Evolutionary conservation across 2,797 vertebrate genomes (phyloP).

Genomic region (Pseudochaenichthys georgianus): DNA sequence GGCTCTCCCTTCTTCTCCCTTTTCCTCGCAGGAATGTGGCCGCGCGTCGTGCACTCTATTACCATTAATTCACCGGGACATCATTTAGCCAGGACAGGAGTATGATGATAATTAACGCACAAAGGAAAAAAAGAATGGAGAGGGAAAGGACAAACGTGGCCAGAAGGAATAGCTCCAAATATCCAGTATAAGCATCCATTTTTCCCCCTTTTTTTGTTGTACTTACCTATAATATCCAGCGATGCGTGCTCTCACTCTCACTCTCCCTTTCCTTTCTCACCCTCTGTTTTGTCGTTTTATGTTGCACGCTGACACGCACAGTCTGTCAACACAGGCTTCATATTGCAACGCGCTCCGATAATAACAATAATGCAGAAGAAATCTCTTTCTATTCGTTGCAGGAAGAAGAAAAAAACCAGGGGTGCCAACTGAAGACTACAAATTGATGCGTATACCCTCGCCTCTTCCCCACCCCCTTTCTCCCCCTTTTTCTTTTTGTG

Average conservation of each 20-base stretch:
- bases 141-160: constrained; percentile 77
- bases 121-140: constrained; percentile 75
- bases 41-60: constrained; percentile 73
- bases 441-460: constrained; percentile 87
- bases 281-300: constrained; percentile 75
- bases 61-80: constrained; percentile 70
- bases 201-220: constrained; percentile 55
- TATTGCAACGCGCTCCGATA: constrained; percentile 75
- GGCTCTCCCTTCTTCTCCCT: constrained; percentile 49
- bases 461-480: constrained; percentile 82
- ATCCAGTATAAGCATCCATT: constrained; percentile 82
- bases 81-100: constrained; percentile 66
- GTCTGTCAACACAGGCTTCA: constrained; percentile 79
- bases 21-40: constrained; percentile 78
- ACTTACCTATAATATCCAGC: constrained; percentile 88
- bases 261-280: constrained; percentile 73
- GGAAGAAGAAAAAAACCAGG: constrained; percentile 67
- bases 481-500: constrained; percentile 59
- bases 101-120: constrained; percentile 74
- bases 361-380: constrained; percentile 82
- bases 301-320: constrained; percentile 82
- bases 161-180: constrained; percentile 69
- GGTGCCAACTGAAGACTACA: constrained; percentile 87
- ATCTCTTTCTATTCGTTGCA: constrained; percentile 79
- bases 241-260: constrained; percentile 82